Evolutionary conservation across 2,113 vertebrate genomes (phyloP).

Genomic region (Phocoena sinus): DNA sequence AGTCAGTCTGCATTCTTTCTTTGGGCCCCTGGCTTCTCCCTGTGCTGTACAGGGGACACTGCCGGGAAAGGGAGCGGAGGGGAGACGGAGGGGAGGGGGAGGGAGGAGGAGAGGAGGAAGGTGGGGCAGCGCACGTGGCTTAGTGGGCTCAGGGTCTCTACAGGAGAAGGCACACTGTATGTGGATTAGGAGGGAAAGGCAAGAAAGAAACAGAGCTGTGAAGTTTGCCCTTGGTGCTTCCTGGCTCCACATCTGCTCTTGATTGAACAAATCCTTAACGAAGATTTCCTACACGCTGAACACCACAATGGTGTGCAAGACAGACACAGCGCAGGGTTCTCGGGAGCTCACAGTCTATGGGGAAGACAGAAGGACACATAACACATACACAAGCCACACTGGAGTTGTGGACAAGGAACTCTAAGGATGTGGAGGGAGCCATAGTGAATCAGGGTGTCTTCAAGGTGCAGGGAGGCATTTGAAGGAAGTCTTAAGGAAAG

Average conservation of each 20-base stretch:
- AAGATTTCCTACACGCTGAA: neutral
- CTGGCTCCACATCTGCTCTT: neutral
- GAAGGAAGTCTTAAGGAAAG: neutral
- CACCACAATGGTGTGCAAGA: neutral
- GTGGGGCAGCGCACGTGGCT: neutral
- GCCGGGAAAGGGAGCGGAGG: neutral
- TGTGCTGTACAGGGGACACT: neutral
- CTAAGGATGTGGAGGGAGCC: neutral
- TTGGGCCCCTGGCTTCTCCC: neutral
- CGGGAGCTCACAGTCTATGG: fast-evolving
- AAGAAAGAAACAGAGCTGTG: neutral
- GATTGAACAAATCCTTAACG: neutral
- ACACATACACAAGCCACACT: too few relatives aligned
- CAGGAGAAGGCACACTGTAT: neutral
- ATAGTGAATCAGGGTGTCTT: neutral
- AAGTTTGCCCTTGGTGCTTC: neutral
- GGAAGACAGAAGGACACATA: neutral
- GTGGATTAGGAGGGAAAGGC: neutral
- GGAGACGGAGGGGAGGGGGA: neutral
- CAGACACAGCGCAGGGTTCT: neutral
- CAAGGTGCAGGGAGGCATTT: neutral
- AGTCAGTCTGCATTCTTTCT: neutral
- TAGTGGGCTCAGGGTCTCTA: neutral
- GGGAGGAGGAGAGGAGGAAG: neutral
- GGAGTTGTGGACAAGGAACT: neutral